Evolutionary conservation across 1,140 invertebrate species (phyloP), one percentile per base, ranked within the genome.

Genomic region (Spodoptera frugiperda): DNA sequence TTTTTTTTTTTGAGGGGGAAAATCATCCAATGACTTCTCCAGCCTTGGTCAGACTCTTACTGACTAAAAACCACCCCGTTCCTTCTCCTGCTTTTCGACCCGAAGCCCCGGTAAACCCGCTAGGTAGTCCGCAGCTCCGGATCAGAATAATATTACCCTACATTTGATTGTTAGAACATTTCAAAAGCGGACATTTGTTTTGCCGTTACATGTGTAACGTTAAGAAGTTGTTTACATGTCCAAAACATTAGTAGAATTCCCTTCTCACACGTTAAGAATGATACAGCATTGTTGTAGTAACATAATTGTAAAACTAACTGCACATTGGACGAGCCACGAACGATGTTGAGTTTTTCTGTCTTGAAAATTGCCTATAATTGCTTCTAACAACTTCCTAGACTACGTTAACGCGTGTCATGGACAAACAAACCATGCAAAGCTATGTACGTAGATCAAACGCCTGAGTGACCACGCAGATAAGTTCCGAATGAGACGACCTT

Each of bases 281-380:
- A 59, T 25, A 30, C 48, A 68, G 10, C 3, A 53, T 39, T 71
- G 67, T 39, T 12, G 33, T 72, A 48, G 15, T 46, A 46, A 57
- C 17, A 39, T 39, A 39, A 39, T 39, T 39, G 33, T 25, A 57
- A 33, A 54, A 49, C 49, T 72, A 72, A 72, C 68, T 57, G 68
- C 51, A 57, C 53, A 55, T 57, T 15, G 15, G 17, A 53, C 33
- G 48, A 53, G n/a, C n/a, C 48, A 68, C 39, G 65, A 57, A 70
- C 49, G 19, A 15, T 44, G 61, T 61, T 30, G 53, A 78, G 75
- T 88, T 84, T 84, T 82, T 83, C 78, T 63, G 73, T 82, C 79
- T 82, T 78, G 81, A 84, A 85, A 87, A 87, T 87, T 81, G 70
- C 76, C 59, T 78, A 81, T 86, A 88, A 89, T 89, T 86, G 76